Percentiles rank a stretch among this genome's conserved stretches.
These are phyloP conservation scores for Drosophila tristis DNA, from an alignment of 1,140 invertebrate genomes.

Conservation along the genomic window DNA sequence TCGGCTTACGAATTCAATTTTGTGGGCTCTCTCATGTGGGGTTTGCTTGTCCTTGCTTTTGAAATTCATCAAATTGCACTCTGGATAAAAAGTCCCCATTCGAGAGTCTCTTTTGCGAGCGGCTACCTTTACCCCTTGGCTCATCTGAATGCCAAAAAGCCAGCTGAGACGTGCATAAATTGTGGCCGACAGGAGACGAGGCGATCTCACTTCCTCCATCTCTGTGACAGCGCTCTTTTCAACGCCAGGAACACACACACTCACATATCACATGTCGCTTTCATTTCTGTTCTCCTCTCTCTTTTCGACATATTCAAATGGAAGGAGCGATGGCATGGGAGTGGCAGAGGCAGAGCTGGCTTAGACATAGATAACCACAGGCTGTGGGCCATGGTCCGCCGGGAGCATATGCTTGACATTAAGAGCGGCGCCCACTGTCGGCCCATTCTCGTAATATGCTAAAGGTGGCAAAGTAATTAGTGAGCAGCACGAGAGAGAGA, in stretches of 20 bases:
- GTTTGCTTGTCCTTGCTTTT: constrained; percentile 20
- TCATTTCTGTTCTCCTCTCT: constrained; percentile 12
- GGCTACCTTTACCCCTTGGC: background rate
- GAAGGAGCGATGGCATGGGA: constrained; percentile 1
- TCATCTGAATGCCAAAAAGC: constrained; percentile 30
- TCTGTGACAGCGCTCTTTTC: constrained; percentile 34
- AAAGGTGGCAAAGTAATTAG: constrained; percentile 80
- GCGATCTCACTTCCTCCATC: constrained; percentile 4
- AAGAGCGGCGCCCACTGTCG: constrained; percentile 55
- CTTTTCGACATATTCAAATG: constrained; percentile 46
- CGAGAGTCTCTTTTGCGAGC: constrained; percentile 6
- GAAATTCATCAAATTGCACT: constrained; percentile 35
- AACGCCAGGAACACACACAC: constrained; percentile 22
- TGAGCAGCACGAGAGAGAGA: constrained; percentile 28
- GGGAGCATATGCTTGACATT: constrained; percentile 68
- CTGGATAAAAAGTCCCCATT: background rate
- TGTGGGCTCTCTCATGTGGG: too few relatives aligned
- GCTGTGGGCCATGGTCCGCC: constrained; percentile 25
- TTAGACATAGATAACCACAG: constrained; percentile 57
- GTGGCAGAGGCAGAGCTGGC: too few relatives aligned
- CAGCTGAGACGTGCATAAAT: constrained; percentile 68
- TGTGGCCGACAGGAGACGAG: constrained; percentile 39
- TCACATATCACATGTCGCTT: constrained; percentile 20
- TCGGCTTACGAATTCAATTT: constrained; percentile 1
- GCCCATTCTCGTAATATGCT: constrained; percentile 48